Conservation (phyloP, 2,113 vertebrate species). For the Eupsittula cactorum region DNA sequence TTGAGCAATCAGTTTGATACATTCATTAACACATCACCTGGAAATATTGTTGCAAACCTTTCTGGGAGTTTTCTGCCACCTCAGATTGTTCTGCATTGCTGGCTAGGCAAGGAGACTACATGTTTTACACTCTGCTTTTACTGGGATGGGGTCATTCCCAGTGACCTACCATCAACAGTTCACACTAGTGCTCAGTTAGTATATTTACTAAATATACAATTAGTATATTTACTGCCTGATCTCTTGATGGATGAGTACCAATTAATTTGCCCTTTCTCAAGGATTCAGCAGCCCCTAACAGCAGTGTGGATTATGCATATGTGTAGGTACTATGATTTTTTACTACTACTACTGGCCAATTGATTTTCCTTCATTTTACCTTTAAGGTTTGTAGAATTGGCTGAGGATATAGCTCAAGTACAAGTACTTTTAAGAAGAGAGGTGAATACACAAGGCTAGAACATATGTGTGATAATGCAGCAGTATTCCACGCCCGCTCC, state of each 20-base stretch:
- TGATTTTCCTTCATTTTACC: neutral
- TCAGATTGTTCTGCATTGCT: neutral
- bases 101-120: neutral
- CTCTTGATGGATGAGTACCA: neutral
- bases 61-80: neutral
- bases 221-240: neutral
- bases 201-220: neutral
- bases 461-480: neutral
- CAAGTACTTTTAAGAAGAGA: neutral
- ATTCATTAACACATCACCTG: slow-evolving; percentile 35
- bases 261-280: neutral
- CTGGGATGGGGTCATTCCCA: neutral
- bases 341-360: neutral
- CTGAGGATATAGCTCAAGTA: neutral
- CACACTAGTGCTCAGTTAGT: neutral
- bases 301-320: neutral
- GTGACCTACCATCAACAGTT: neutral
- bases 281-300: neutral
- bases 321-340: neutral
- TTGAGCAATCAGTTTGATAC: slow-evolving; percentile 36
- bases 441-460: neutral
- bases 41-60: slow-evolving; percentile 17
- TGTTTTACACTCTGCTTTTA: neutral
- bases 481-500: neutral
- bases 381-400: neutral